Evolutionary conservation across 2,797 vertebrate species (phyloP), one percentile per base, ranked within the genome.

Genomic region (Myotis planiceps): DNA sequence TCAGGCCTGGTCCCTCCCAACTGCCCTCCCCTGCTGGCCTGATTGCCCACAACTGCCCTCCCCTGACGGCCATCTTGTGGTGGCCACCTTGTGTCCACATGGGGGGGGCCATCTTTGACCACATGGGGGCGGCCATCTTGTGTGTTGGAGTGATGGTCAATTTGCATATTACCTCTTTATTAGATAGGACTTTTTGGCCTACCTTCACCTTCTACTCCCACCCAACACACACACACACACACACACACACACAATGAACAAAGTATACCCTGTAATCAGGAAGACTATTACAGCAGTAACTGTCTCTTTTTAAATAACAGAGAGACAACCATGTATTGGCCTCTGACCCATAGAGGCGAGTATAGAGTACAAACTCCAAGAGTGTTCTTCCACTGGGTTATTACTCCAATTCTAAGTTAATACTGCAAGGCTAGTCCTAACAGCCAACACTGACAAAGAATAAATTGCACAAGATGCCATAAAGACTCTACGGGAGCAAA

Each of bases 251-350:
- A 66, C 0, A 68, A 15, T 39, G 65, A 89, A 79, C 49, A 37
- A 63, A 71, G n/a, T 51, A 68, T 39, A 90, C n/a, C 49, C 80
- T 89, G 4, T 69, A 23, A 92, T 92, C 39, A 79, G 75, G 39
- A 91, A 90, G 63, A 79, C 53, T 21, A 81, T 68, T 72, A 84
- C 8, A 92, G 7, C 34, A 92, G 27, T 63, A 53, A 71, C 29
- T 45, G 37, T 63, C 47, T 94, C 63, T 87, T 80, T 96, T 89
- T 96, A 65, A 96, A 78, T 45, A 91, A 80, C 42, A 78, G 47
- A 90, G 49, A 90, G 88, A 91, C 51, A 80, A 58, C 58, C 45
- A 76, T 32, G 72, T 93, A 68, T 9, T 87, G 85, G 75, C 75
- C 60, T 87, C 88, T 74, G 42, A 93, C 55, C 78, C 55, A 60